phyloP scores from a whole-genome alignment of 2,113 vertebrate species.

The Pongo abelii region DNA sequence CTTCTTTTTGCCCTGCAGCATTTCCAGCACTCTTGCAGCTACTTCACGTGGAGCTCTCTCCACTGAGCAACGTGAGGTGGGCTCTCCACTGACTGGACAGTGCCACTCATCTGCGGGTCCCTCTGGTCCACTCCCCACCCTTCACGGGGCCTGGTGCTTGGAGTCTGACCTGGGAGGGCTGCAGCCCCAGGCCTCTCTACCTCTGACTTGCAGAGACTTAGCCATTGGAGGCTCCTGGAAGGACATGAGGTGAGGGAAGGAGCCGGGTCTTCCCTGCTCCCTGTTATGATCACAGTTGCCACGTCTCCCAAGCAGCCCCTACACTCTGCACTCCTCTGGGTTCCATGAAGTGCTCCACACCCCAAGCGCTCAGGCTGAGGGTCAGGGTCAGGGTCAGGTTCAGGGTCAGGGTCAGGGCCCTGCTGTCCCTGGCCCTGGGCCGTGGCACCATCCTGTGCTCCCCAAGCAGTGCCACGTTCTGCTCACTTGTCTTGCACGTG shows the following conservation, averaged over 20 bases:
- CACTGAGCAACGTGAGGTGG: neutral
- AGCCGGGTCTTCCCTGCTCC: neutral
- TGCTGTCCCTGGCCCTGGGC: neutral
- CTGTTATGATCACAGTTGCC: neutral
- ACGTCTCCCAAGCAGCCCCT: neutral
- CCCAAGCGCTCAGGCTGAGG: neutral
- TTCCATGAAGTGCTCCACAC: neutral
- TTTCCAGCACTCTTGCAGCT: neutral
- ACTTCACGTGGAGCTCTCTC: neutral
- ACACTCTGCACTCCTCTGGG: neutral
- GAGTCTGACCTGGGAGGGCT: neutral
- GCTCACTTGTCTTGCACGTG: neutral
- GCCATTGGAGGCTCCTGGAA: neutral
- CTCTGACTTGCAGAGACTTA: neutral
- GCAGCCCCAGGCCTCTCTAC: too few relatives aligned
- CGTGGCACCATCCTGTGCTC: too few relatives aligned
- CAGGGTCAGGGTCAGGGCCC: neutral
- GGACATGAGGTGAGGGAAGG: neutral
- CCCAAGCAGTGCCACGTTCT: too few relatives aligned
- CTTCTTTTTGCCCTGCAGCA: neutral
- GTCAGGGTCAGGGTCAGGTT: neutral
- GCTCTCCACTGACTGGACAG: neutral
- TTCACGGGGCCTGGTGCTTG: neutral
- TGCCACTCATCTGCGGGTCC: neutral
- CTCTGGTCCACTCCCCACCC: neutral